Conservation (phyloP, 2,888 invertebrate genomes). For the Stenodema calcarata region DNA sequence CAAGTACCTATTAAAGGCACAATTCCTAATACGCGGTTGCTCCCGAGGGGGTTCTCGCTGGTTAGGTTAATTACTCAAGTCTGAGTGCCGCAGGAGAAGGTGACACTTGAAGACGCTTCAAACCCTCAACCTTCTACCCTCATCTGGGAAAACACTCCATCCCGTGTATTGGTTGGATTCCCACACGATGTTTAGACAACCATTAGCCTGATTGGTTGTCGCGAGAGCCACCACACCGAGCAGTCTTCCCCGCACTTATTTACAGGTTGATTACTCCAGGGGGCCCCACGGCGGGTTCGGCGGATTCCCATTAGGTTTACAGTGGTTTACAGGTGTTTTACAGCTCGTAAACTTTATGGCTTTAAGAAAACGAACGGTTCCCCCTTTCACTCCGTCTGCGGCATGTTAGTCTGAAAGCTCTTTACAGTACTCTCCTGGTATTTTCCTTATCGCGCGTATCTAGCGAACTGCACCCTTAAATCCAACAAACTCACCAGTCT, state of each 20-base stretch:
- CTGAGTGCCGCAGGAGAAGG: not conserved
- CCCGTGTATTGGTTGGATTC: constrained; percentile 16
- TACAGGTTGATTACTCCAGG: constrained; percentile 25
- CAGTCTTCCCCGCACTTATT: constrained; percentile 3
- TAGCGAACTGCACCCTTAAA: not conserved
- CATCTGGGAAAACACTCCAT: constrained; percentile 20
- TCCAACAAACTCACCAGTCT: constrained; percentile 5
- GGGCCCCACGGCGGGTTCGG: not conserved
- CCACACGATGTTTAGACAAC: constrained; percentile 30
- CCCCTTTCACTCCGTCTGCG: not conserved
- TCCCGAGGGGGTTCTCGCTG: not conserved
- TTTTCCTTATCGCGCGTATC: not conserved
- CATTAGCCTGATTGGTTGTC: constrained; percentile 38
- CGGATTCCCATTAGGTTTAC: constrained; percentile 27
- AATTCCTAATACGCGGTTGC: not conserved
- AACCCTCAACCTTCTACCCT: not conserved
- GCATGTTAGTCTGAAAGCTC: not conserved
- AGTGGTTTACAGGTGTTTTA: constrained; percentile 36
- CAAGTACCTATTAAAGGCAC: not conserved
- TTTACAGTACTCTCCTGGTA: not conserved
- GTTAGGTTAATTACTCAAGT: constrained; percentile 11
- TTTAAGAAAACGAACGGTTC: constrained; percentile 5
- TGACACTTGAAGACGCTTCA: constrained; percentile 18
- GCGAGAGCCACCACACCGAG: not conserved
- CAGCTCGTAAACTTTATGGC: constrained; percentile 37